phyloP scores from a whole-genome alignment of 92 coral and sea anemone species.

The Zoanthus gigantus region DNA sequence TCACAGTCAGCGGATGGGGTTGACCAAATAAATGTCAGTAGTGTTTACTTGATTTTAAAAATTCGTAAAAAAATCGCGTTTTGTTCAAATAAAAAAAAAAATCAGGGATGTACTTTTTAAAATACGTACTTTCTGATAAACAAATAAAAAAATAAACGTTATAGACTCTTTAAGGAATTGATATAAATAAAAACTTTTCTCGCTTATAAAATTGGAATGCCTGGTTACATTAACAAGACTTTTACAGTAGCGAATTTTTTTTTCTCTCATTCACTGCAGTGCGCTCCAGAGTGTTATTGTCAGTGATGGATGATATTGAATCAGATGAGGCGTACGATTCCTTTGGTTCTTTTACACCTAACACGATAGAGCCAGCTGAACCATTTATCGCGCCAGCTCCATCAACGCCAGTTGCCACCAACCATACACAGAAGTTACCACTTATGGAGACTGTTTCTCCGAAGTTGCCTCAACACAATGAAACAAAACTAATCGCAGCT shows the following conservation, averaged over 20 bases:
- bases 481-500: slow-evolving; percentile 69
- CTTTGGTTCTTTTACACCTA: slow-evolving; percentile 64
- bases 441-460: slow-evolving; percentile 79
- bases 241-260: background rate
- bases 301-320: slow-evolving; percentile 84
- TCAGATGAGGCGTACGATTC: slow-evolving; percentile 71
- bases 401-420: slow-evolving; percentile 73
- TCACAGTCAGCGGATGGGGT: too few relatives aligned
- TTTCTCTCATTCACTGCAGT: slow-evolving; percentile 51
- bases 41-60: too few relatives aligned
- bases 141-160: too few relatives aligned
- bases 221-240: too few relatives aligned
- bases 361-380: slow-evolving; percentile 77
- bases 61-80: too few relatives aligned
- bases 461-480: slow-evolving; percentile 60
- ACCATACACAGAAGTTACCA: slow-evolving; percentile 75
- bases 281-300: slow-evolving; percentile 86
- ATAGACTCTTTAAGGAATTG: too few relatives aligned
- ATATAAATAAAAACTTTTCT: too few relatives aligned
- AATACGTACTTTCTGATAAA: too few relatives aligned
- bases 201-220: too few relatives aligned
- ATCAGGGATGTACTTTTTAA: too few relatives aligned
- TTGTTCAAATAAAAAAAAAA: too few relatives aligned
- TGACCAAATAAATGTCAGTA: too few relatives aligned
- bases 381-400: slow-evolving; percentile 78